Percentiles rank a stretch among this genome's conserved stretches.
phyloP scores from a whole-genome alignment of 2,888 invertebrate species.

The Diogma glabrata region DNA sequence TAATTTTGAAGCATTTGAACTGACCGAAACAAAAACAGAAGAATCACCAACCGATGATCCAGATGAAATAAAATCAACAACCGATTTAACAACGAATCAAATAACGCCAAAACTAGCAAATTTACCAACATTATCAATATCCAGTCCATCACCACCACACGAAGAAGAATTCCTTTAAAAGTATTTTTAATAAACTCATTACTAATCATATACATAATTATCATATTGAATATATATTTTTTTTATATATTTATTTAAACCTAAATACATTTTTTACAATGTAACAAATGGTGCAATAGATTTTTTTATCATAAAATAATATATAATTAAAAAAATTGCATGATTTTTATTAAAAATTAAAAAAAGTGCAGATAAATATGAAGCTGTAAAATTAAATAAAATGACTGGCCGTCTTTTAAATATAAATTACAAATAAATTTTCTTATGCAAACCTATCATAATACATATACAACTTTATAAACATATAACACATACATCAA shows the following conservation, averaged over 20 bases:
- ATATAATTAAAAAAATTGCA: too few relatives aligned
- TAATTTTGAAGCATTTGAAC: slow-evolving; percentile 8
- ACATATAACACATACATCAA: too few relatives aligned
- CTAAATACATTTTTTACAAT: neutral
- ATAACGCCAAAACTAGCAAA: slow-evolving; percentile 34
- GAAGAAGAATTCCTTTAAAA: slow-evolving; percentile 38
- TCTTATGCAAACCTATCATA: too few relatives aligned
- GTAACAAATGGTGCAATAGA: slow-evolving; percentile 11
- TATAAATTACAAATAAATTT: too few relatives aligned
- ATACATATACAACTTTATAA: too few relatives aligned
- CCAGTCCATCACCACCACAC: slow-evolving; percentile 68
- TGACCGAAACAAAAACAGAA: neutral
- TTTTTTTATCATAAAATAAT: slow-evolving; percentile 3
- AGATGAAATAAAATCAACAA: slow-evolving; percentile 21
- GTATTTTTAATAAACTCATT: neutral
- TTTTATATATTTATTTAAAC: neutral
- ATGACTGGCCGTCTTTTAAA: too few relatives aligned
- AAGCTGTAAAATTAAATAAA: too few relatives aligned
- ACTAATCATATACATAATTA: neutral
- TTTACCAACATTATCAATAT: slow-evolving; percentile 64
- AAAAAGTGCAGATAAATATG: too few relatives aligned
- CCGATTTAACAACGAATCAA: slow-evolving; percentile 25
- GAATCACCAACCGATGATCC: slow-evolving; percentile 10
- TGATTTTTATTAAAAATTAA: too few relatives aligned
- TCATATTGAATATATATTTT: neutral